phyloP scores from a whole-genome alignment of 2,888 invertebrate genomes.

The Geotrupes spiniger region DNA sequence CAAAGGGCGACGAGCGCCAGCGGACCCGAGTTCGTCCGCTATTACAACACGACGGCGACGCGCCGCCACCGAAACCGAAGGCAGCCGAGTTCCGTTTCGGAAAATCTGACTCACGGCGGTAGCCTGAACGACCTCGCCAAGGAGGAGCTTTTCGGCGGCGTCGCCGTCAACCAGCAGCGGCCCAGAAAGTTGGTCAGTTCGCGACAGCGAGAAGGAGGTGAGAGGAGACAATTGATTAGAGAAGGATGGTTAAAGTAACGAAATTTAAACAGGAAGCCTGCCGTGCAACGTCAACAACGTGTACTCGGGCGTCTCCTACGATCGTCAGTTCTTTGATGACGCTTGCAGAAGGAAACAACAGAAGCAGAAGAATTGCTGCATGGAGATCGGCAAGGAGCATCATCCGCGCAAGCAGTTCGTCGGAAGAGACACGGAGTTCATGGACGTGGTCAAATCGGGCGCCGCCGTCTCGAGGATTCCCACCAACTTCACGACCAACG shows the following conservation, averaged over 20 bases:
- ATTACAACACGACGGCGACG: constrained; percentile 51
- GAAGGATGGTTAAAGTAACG: not conserved
- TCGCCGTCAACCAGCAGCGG: constrained; percentile 24
- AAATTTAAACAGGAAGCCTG: constrained; percentile 40
- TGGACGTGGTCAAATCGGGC: constrained; percentile 31
- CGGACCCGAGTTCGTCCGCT: constrained; percentile 48
- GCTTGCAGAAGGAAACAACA: constrained; percentile 36
- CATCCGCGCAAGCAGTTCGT: constrained; percentile 41
- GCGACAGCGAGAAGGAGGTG: constrained; percentile 63
- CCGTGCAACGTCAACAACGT: constrained; percentile 46
- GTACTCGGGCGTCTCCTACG: constrained; percentile 17
- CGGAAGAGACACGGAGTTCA: constrained; percentile 23
- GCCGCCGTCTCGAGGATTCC: constrained; percentile 49
- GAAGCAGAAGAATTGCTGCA: constrained; percentile 35
- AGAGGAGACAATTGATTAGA: no score
- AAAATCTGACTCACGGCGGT: constrained; percentile 56
- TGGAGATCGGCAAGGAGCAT: constrained; percentile 38
- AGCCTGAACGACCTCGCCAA: constrained; percentile 58
- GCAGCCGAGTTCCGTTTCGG: constrained; percentile 52
- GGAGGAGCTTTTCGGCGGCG: constrained; percentile 45
- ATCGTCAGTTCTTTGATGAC: constrained; percentile 45
- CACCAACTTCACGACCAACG: constrained; percentile 1
- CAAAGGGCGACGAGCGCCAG: constrained; percentile 55
- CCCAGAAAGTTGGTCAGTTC: constrained; percentile 45
- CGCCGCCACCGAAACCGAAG: constrained; percentile 39